A percentile compares a stretch with the other conserved stretches of the same genome.
These are phyloP conservation scores for Lepilemur ruficaudatus DNA, from an alignment of 2,797 vertebrate species.

Conservation along the genomic window DNA sequence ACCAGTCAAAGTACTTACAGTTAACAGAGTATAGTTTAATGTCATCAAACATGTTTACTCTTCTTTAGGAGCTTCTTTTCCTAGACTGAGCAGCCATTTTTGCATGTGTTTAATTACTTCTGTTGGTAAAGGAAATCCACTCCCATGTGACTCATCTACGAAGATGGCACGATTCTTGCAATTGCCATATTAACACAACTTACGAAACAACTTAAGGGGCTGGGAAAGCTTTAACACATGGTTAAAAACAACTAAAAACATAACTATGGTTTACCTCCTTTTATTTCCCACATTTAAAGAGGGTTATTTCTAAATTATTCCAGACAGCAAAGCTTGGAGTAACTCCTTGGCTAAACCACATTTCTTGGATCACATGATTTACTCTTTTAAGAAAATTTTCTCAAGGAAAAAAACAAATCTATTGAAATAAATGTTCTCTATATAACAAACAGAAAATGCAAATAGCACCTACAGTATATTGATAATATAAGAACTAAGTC, in stretches of 20 bases:
- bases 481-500: background rate
- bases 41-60: background rate
- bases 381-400: background rate
- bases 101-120: background rate
- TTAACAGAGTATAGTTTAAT: background rate
- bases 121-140: background rate
- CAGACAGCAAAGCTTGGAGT: background rate
- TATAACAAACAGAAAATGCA: slow-evolving; percentile 18
- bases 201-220: background rate
- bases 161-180: background rate
- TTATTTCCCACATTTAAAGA: background rate
- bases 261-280: background rate
- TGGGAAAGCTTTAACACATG: background rate
- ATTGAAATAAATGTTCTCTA: background rate
- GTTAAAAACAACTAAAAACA: background rate
- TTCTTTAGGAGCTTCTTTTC: background rate
- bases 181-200: background rate
- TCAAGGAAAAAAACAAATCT: background rate
- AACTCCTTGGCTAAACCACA: background rate
- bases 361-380: background rate
- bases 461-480: background rate
- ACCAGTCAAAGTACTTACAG: background rate
- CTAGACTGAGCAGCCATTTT: background rate
- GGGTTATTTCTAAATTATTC: background rate
- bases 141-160: background rate